phyloP scores from a whole-genome alignment of 2,797 vertebrate genomes.

The Neomorphus geoffroyi region DNA sequence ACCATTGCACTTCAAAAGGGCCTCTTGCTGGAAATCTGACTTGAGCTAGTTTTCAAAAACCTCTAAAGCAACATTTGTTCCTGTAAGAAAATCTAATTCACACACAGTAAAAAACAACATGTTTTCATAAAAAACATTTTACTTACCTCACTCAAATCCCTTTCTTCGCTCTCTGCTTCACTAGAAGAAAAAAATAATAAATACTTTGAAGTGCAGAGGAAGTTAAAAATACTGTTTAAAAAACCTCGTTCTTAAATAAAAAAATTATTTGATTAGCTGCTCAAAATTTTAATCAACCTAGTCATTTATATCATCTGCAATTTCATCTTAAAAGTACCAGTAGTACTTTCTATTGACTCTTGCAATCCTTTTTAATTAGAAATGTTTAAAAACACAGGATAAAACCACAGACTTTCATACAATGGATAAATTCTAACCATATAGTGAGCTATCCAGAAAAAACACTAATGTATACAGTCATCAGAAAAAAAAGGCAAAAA shows the following conservation, averaged over 20 bases:
- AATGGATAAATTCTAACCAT: not conserved
- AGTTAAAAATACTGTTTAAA: not conserved
- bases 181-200: constrained; percentile 60
- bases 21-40: not conserved
- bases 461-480: not conserved
- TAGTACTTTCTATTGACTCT: not conserved
- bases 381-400: not conserved
- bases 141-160: constrained; percentile 71
- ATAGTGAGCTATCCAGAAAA: not conserved
- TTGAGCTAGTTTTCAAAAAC: not conserved
- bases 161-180: constrained; percentile 55
- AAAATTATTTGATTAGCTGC: not conserved
- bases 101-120: not conserved
- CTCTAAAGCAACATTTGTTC: not conserved
- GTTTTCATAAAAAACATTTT: not conserved
- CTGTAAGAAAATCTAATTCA: not conserved
- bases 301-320: not conserved
- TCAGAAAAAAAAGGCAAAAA: not conserved
- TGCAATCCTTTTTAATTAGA: not conserved
- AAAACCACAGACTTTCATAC: not conserved
- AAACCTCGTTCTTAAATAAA: not conserved
- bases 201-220: not conserved
- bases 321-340: not conserved
- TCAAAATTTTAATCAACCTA: not conserved
- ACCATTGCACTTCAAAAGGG: not conserved